These are phyloP conservation scores for Halyomorpha halys DNA, from an alignment of 1,140 invertebrate species.

Conservation along the genomic window DNA sequence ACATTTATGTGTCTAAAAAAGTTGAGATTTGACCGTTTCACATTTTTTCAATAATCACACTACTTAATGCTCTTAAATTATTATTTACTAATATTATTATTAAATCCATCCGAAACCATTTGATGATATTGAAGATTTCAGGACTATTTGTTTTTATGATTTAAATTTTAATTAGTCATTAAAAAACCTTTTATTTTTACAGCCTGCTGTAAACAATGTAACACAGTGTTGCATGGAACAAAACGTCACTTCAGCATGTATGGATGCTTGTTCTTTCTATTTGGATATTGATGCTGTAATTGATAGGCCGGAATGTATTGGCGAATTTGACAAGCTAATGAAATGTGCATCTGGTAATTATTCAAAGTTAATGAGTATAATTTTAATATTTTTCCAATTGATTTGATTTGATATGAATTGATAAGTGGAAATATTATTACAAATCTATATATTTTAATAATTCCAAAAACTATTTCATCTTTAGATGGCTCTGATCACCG, in stretches of 20 bases:
- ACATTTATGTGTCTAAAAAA: no score
- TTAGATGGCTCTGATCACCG: slow-evolving; percentile 57
- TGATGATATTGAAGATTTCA: no score
- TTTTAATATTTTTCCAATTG: background rate
- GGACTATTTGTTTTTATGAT: no score
- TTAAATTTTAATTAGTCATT: no score
- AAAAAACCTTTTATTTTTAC: slow-evolving; percentile 18
- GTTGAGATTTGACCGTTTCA: no score
- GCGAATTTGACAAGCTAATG: slow-evolving; percentile 75
- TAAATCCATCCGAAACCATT: no score
- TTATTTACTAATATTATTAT: no score
- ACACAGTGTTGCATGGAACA: slow-evolving; percentile 63
- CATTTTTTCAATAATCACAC: no score
- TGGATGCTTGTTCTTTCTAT: slow-evolving; percentile 68
- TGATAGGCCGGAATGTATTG: slow-evolving; percentile 62
- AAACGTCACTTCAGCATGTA: slow-evolving; percentile 59
- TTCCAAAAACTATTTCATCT: background rate
- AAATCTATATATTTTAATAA: background rate
- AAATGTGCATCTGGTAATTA: slow-evolving; percentile 60
- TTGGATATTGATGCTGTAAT: slow-evolving; percentile 69
- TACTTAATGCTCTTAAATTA: no score
- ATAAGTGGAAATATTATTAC: background rate
- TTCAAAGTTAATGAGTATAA: background rate
- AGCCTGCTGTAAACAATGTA: slow-evolving; percentile 51
- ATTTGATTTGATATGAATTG: background rate